phyloP scores from a whole-genome alignment of 37 sponge, comb jelly and placozoan genomes.

The Cladorhizidae sp. region DNA sequence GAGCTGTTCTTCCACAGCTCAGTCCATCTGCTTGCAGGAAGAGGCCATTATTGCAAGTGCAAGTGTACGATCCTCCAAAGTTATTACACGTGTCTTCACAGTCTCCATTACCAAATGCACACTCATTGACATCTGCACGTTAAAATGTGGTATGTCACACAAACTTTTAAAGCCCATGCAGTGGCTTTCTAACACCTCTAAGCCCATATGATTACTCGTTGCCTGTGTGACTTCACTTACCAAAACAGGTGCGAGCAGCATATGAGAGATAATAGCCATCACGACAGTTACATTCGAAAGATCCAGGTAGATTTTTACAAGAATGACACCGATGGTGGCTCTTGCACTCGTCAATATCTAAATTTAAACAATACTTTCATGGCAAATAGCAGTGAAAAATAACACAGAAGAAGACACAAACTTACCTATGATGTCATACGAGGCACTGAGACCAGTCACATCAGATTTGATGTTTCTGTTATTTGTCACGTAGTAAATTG shows the following conservation, averaged over 20 bases:
- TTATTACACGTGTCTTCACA: conserved; percentile 46
- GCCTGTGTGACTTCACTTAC: background rate
- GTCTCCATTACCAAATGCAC: conserved; percentile 41
- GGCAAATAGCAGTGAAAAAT: too few relatives aligned
- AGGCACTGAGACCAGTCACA: background rate
- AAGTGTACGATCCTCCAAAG: conserved; percentile 28
- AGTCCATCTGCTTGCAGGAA: conserved; percentile 3
- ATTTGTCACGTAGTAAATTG: conserved; percentile 6
- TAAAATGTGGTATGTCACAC: background rate
- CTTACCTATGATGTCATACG: background rate
- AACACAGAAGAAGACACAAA: background rate
- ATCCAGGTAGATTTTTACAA: conserved; percentile 40
- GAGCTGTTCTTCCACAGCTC: conserved; percentile 1
- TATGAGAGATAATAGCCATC: conserved; percentile 31
- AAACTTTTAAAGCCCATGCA: background rate
- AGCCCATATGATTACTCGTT: background rate
- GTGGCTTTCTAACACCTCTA: too few relatives aligned
- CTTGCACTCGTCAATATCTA: conserved; percentile 8
- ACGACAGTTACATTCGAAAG: conserved; percentile 44
- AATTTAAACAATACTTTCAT: background rate
- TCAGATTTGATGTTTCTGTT: background rate
- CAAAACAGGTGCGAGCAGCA: conserved; percentile 33
- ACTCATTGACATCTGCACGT: conserved; percentile 78
- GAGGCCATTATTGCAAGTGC: conserved; percentile 22
- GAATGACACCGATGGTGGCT: conserved; percentile 12